Evolutionary conservation across 2,113 vertebrate species (phyloP), one percentile per base, ranked within the genome.

Genomic region (Callipepla squamata): DNA sequence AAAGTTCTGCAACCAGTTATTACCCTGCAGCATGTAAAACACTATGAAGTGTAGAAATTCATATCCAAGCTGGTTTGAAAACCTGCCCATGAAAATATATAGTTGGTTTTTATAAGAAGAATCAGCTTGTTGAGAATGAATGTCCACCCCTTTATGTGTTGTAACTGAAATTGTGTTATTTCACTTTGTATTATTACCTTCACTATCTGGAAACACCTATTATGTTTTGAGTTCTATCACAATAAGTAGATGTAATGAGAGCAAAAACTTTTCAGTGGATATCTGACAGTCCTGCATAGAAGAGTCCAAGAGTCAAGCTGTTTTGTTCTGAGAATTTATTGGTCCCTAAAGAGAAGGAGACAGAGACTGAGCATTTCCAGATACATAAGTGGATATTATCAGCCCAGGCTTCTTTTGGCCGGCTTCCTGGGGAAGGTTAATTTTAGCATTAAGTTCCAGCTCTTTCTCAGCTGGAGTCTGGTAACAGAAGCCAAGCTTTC

Each of bases 301-400:
- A 62, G 78, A 91, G 67, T 91, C 94, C 85, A 92, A 94, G 94
- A 95, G 47, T 93, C 81, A 96, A 80, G 85, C 94, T 93, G 87
- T 92, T 94, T 93, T 95, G 85, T 94, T 96, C 75, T 0, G 72
- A 72, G 65, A 80, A 92, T 94, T 95, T 93, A 93, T 89, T 93
- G 87, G 87, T 86, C 91, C 65, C 89, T 70, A 73, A 92, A 62
- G 95, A 94, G 74, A 16, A 76, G 55, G 75, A 94, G 95, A 95
- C 91, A 96, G 78, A 95, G 89, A 93, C 89, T 95, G 94, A 96
- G 89, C 95, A 92, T 94, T 95, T 96, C 95, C 96, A 95, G 93
- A 94, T 91, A 92, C 85, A 91, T 79, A 87, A 96, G 91, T 96
- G 94, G 89, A 95, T 96, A 93, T 89, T 96, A 94, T 95, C 95